Conservation (phyloP, 2,888 invertebrate genomes). For the Halocaridina rubra region DNA sequence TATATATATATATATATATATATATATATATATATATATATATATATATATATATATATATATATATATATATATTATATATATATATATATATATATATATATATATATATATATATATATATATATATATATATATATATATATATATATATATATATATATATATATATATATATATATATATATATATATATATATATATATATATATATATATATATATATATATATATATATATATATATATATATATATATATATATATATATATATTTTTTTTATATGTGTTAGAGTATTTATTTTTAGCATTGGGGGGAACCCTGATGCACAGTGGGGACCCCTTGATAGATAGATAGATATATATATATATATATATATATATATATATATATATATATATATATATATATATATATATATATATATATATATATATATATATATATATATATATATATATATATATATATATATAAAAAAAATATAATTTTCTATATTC, state of each 20-base stretch:
- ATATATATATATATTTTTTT: constrained; percentile 34
- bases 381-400: constrained; percentile 27
- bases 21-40: constrained; percentile 12
- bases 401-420: constrained; percentile 23
- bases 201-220: constrained; percentile 49
- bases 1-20: constrained; percentile 11
- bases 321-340: background rate
- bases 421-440: background rate
- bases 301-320: too few species aligned
- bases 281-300: too few species aligned
- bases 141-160: constrained; percentile 67
- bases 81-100: constrained; percentile 31
- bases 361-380: constrained; percentile 10
- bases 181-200: constrained; percentile 46
- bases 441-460: constrained; percentile 6
- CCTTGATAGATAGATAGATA: background rate
- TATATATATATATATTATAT: background rate
- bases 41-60: background rate
- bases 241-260: constrained; percentile 53
- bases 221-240: constrained; percentile 56
- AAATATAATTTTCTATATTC: background rate
- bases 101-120: constrained; percentile 38
- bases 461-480: background rate
- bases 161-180: constrained; percentile 64
- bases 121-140: constrained; percentile 50